A percentile compares a stretch with the other conserved stretches of the same genome.
phyloP scores from a whole-genome alignment of 2,888 invertebrate genomes.

The Noctuana brunneofusca region DNA sequence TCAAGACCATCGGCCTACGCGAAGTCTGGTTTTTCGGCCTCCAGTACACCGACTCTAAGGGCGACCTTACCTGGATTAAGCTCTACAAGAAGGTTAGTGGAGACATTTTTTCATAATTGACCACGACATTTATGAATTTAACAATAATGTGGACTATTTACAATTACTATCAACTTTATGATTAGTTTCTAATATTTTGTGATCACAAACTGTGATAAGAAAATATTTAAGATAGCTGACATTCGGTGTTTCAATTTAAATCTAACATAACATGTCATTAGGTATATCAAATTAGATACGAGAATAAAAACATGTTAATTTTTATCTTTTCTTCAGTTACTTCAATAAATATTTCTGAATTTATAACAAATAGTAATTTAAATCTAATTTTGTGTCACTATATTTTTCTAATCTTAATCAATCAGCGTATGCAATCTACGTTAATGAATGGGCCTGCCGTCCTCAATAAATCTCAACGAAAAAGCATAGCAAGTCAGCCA shows the following conservation, averaged over 20 bases:
- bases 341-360: background rate
- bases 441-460: slow-evolving; percentile 1
- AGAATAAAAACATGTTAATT: background rate
- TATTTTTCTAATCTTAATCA: background rate
- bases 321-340: background rate
- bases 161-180: no score
- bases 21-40: slow-evolving; percentile 99
- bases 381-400: background rate
- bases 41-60: slow-evolving; percentile 99
- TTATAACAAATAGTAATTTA: background rate
- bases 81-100: slow-evolving; percentile 97
- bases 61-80: slow-evolving; percentile 99
- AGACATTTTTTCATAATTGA: background rate
- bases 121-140: background rate
- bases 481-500: slow-evolving; percentile 12
- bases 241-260: background rate
- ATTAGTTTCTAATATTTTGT: background rate
- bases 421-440: background rate
- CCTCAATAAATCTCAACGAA: background rate
- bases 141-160: background rate
- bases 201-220: background rate
- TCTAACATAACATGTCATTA: background rate
- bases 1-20: slow-evolving; percentile 98
- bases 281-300: background rate
- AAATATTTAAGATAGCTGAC: background rate